These are phyloP conservation scores for Hermaeophaga mercurialis DNA, from an alignment of 2,888 invertebrate species.

Conservation along the genomic window DNA sequence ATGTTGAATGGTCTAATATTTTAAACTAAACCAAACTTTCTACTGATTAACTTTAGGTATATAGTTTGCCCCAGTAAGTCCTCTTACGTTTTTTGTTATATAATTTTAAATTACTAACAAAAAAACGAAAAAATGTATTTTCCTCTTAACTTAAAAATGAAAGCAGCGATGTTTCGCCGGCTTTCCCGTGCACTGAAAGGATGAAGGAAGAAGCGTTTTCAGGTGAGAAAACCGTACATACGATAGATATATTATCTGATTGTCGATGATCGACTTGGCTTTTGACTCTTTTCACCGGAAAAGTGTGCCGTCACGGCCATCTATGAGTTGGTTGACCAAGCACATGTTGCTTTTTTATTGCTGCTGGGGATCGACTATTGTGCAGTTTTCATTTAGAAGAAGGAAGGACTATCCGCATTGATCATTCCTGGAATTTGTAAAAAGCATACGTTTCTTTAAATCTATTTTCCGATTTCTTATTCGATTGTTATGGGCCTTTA, in stretches of 20 bases:
- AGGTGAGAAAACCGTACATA: too few relatives aligned
- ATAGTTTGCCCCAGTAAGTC: too few relatives aligned
- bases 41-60: neutral
- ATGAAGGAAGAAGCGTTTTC: too few relatives aligned
- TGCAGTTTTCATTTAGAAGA: conserved; percentile 40
- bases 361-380: conserved; percentile 24
- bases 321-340: conserved; percentile 55
- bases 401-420: conserved; percentile 15
- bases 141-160: too few relatives aligned
- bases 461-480: too few relatives aligned
- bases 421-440: conserved; percentile 8
- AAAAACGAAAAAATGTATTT: too few relatives aligned
- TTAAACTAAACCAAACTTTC: conserved; percentile 10
- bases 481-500: too few relatives aligned
- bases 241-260: conserved; percentile 28
- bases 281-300: conserved; percentile 42
- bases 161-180: too few relatives aligned
- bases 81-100: too few relatives aligned
- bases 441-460: neutral
- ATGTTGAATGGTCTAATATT: conserved; percentile 9
- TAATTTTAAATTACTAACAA: too few relatives aligned
- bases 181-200: too few relatives aligned
- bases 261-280: conserved; percentile 32
- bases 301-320: conserved; percentile 53
- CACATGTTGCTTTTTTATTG: conserved; percentile 46